Evolutionary conservation across 2,888 invertebrate genomes (phyloP), one percentile per base, ranked within the genome.

Genomic region (Drosophila nr. medialis): DNA sequence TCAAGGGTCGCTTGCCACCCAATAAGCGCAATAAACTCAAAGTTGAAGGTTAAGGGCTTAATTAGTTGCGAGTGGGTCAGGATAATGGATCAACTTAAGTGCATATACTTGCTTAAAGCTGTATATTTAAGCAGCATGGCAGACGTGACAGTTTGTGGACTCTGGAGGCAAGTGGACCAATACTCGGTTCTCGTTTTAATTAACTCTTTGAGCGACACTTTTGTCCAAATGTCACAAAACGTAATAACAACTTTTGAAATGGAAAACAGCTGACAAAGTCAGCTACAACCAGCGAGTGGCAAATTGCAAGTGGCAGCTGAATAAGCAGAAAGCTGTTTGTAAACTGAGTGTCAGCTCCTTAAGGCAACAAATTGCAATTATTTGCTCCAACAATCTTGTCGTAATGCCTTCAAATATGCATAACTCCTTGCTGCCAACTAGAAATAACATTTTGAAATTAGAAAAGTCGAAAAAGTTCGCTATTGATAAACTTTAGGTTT

Each of bases 31-130:
- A 15, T 27, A 34, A 27, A 3, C 62, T 21, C 18, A 30, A 15
- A 34, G 48, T 34, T 59, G 18, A 58, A 50, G 30, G 64, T 32
- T 45, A 36, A 18, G 18, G 40, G 32, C 51, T 58, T 68, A 66
- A 68, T 68, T 66, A 66, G 66, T 38, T 48, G 59, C 51, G 7
- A 66, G 51, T 59, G 45, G 45, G 51, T 18, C 27, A 34, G 36
- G 13, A 27, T 53, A 56, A 56, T 42, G 36, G 10, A 11, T 10
- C n/a, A 21, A 36, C 21, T 48, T 4, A 8, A 36, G 50, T 34
- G 32, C 42, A 55, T n/a, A 15, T 27, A 7, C 36, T 54, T 24
- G 21, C n/a, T 5, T 24, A 13, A n/a, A 21, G 27, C 30, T n/a
- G 27, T 45, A 45, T 15, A 27, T n/a, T 40, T 21, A 55, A 45